Conservation (phyloP, 2,888 invertebrate genomes). For the Entomobrya proxima region DNA sequence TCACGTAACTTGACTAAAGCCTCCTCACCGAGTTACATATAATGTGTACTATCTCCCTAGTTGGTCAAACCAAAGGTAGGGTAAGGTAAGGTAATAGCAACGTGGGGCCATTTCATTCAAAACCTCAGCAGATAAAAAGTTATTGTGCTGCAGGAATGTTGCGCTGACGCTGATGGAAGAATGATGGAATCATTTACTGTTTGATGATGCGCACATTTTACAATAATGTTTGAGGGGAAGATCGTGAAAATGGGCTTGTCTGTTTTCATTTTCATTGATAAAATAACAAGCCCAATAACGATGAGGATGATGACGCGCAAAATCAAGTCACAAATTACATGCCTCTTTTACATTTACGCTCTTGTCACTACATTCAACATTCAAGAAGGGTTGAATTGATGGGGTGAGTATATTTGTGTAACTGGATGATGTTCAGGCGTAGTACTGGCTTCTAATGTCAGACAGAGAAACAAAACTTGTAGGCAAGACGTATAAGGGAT, state of each 20-base stretch:
- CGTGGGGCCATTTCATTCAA: constrained; percentile 18
- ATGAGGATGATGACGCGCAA: constrained; percentile 56
- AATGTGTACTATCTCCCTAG: too few species aligned
- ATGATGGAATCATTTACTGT: constrained; percentile 44
- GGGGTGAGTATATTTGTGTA: neutral
- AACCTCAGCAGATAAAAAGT: constrained; percentile 28
- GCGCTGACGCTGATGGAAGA: constrained; percentile 37
- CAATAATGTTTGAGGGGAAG: constrained; percentile 44
- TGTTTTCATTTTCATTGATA: constrained; percentile 73
- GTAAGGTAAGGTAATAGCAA: constrained; percentile 58
- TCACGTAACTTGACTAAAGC: too few species aligned
- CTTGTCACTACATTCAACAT: neutral
- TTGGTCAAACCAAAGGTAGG: constrained; percentile 18
- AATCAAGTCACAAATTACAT: constrained; percentile 43
- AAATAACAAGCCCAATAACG: constrained; percentile 54
- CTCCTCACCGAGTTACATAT: constrained; percentile 34
- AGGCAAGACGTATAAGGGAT: too few species aligned
- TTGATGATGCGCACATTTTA: constrained; percentile 36
- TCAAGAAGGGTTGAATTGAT: neutral
- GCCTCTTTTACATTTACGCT: neutral
- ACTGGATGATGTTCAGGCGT: too few species aligned
- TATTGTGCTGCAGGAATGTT: constrained; percentile 35
- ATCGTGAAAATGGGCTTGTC: constrained; percentile 72
- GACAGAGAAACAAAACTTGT: too few species aligned
- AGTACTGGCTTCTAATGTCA: too few species aligned